Conservation (phyloP, 2,113 vertebrate genomes). For the Tonatia bakeri region DNA sequence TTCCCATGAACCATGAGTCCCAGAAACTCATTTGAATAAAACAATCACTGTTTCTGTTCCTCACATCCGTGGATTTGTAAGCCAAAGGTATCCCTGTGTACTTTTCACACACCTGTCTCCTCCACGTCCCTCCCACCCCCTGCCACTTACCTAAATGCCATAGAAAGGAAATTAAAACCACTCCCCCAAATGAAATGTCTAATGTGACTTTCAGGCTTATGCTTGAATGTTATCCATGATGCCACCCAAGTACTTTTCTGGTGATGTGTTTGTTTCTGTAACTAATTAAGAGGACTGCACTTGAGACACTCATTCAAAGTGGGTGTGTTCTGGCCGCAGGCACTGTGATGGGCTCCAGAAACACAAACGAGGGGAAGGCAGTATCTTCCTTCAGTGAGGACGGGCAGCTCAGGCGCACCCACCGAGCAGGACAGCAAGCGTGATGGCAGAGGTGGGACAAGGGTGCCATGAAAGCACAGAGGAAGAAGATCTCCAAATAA, state of each 20-base stretch:
- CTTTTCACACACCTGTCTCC: neutral
- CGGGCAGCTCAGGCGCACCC: neutral
- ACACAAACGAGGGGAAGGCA: neutral
- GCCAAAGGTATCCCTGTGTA: neutral
- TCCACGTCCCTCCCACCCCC: neutral
- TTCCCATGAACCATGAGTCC: neutral
- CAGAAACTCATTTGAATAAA: neutral
- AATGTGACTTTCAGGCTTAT: neutral
- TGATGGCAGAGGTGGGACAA: neutral
- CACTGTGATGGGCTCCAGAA: neutral
- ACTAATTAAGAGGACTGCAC: neutral
- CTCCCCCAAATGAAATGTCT: neutral
- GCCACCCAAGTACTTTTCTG: neutral
- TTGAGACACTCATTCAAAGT: neutral
- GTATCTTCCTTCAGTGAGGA: neutral
- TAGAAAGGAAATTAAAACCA: neutral
- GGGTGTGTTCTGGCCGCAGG: neutral
- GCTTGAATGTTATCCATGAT: neutral
- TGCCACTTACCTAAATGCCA: conserved; percentile 26
- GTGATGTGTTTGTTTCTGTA: neutral
- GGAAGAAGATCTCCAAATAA: neutral
- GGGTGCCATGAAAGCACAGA: neutral
- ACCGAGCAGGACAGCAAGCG: fast-evolving
- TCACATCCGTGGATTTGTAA: neutral
- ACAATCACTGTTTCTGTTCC: neutral